A percentile compares a stretch with the other conserved stretches of the same genome.
Evolutionary conservation across 2,888 invertebrate species (phyloP).

Genomic region (Automeris io): DNA sequence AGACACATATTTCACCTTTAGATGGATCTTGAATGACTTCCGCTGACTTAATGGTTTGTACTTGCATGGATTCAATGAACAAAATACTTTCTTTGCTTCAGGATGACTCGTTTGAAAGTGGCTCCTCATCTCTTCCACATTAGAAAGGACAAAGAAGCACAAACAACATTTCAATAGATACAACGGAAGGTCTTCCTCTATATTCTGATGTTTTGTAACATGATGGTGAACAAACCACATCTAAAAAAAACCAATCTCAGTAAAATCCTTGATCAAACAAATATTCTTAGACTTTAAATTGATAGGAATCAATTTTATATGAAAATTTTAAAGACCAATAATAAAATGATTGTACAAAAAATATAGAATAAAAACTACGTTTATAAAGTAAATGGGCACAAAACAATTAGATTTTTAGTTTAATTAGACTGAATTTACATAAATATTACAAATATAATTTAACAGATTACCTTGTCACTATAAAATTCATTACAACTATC

Average conservation of each 20-base stretch:
- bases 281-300: too few relatives aligned
- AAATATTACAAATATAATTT: too few relatives aligned
- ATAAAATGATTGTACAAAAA: too few relatives aligned
- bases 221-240: constrained; percentile 61
- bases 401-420: too few relatives aligned
- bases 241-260: too few relatives aligned
- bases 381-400: too few relatives aligned
- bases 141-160: constrained; percentile 47
- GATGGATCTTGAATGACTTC: constrained; percentile 62
- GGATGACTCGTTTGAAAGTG: constrained; percentile 55
- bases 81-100: constrained; percentile 56
- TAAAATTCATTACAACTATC: constrained; percentile 49
- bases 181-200: constrained; percentile 17
- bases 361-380: too few relatives aligned
- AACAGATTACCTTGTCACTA: constrained; percentile 61
- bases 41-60: constrained; percentile 58
- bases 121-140: constrained; percentile 45
- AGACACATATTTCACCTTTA: too few relatives aligned
- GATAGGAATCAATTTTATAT: too few relatives aligned
- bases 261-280: too few relatives aligned
- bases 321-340: too few relatives aligned
- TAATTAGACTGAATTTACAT: too few relatives aligned
- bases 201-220: constrained; percentile 38
- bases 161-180: constrained; percentile 59
- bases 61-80: constrained; percentile 52